Evolutionary conservation across 2,797 vertebrate genomes (phyloP).

Genomic region (Okamejei kenojei): DNA sequence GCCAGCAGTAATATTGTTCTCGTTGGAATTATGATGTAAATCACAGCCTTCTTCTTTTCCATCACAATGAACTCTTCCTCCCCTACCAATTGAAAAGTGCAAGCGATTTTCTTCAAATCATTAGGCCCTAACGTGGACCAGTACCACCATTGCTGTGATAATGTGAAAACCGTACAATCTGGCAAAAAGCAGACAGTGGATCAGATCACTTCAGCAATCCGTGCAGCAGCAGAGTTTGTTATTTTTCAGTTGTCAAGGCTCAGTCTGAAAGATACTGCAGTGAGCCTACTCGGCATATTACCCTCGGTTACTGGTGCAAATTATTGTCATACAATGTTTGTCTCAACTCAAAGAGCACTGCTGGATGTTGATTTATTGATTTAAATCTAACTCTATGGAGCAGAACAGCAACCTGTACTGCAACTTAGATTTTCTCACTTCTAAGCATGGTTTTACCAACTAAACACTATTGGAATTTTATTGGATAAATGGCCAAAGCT

Average conservation of each 20-base stretch:
- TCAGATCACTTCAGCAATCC: not conserved
- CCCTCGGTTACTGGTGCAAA: not conserved
- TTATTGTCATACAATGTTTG: not conserved
- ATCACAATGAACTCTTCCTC: too few species aligned
- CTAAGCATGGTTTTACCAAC: not conserved
- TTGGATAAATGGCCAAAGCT: not conserved
- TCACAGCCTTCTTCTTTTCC: not conserved
- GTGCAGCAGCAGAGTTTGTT: not conserved
- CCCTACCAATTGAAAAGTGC: not conserved
- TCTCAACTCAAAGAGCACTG: not conserved
- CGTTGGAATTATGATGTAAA: constrained; percentile 20
- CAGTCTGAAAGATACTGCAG: not conserved
- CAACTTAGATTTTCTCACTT: not conserved
- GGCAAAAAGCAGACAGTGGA: not conserved
- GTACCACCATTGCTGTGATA: not conserved
- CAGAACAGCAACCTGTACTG: not conserved
- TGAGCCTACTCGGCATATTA: not conserved
- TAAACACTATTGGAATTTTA: not conserved
- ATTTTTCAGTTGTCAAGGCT: not conserved
- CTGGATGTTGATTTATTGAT: constrained; percentile 22
- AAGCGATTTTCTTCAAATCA: not conserved
- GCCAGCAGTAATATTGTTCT: constrained; percentile 24
- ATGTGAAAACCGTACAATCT: not conserved
- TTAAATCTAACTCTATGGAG: not conserved
- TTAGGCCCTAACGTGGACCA: not conserved